phyloP scores from a whole-genome alignment of 2,113 vertebrate genomes.

The Gymnobelideus leadbeateri region DNA sequence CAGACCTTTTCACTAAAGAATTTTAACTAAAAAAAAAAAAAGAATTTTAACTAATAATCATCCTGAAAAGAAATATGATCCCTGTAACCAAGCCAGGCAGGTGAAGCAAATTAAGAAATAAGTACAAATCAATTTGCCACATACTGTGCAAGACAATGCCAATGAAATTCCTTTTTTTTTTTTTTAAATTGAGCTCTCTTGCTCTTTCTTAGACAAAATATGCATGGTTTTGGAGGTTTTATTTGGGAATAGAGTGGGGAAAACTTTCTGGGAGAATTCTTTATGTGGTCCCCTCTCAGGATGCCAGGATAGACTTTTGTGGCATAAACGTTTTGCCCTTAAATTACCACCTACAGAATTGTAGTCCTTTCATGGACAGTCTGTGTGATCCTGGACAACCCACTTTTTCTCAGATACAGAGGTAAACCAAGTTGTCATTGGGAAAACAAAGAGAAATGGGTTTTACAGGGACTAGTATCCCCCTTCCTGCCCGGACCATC shows the following conservation, averaged over 20 bases:
- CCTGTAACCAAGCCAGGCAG: not conserved
- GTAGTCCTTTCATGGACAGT: not conserved
- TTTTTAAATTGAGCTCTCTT: fast-evolving
- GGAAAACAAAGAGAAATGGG: not conserved
- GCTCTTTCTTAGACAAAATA: fast-evolving
- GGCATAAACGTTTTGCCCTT: not conserved
- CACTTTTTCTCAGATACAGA: not conserved
- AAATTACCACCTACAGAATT: not conserved
- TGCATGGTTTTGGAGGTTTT: not conserved
- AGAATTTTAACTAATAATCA: not conserved
- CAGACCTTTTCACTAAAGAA: not conserved
- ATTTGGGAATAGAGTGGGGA: fast-evolving
- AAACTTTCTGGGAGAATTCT: not conserved
- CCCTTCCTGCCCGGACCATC: not conserved
- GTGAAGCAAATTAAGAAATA: constrained; percentile 10
- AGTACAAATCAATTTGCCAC: not conserved
- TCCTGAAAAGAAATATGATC: not conserved
- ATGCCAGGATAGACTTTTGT: not conserved
- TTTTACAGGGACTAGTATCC: not conserved
- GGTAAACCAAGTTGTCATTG: not conserved
- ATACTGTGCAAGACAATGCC: too few relatives aligned
- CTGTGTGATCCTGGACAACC: not conserved
- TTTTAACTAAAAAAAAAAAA: not conserved
- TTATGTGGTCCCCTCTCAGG: not conserved
- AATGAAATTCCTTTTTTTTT: too few relatives aligned